Percentiles rank a stretch among this genome's conserved stretches.
phyloP scores from a whole-genome alignment of 2,888 invertebrate genomes.

The Anthrax anthrax region DNA sequence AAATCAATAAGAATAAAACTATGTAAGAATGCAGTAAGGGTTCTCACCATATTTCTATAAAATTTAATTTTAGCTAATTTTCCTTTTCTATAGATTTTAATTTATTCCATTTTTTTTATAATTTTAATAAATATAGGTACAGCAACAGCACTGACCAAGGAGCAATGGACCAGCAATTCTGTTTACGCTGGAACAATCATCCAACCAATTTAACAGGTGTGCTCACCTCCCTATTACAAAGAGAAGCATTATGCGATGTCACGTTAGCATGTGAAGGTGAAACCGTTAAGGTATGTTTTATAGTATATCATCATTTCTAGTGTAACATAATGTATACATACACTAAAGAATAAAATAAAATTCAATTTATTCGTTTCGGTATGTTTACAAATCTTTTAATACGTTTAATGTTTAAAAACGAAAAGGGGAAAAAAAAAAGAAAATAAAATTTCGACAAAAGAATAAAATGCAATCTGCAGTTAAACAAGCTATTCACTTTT shows the following conservation, averaged over 20 bases:
- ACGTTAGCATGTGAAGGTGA: constrained; percentile 85
- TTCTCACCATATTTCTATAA: too few species aligned
- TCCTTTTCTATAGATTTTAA: too few species aligned
- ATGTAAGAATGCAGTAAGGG: too few species aligned
- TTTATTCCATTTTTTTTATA: not conserved
- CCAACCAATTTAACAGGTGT: constrained; percentile 83
- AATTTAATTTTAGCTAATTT: too few species aligned
- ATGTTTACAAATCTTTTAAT: too few species aligned
- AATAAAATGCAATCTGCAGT: not conserved
- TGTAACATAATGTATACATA: not conserved
- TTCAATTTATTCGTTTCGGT: too few species aligned
- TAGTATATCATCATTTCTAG: too few species aligned
- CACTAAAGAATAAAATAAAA: too few species aligned
- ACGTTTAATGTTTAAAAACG: not conserved
- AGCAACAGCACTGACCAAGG: constrained; percentile 37
- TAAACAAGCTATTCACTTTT: not conserved
- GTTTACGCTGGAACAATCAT: constrained; percentile 91
- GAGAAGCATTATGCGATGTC: constrained; percentile 84
- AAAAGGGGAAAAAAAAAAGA: not conserved
- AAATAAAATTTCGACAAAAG: not conserved
- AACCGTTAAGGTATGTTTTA: constrained; percentile 58
- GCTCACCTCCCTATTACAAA: constrained; percentile 69
- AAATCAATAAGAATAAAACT: too few species aligned
- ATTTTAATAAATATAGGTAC: constrained; percentile 23
- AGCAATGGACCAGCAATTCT: constrained; percentile 66